Evolutionary conservation across 2,888 invertebrate species (phyloP).

Genomic region (Adela reaumurella): DNA sequence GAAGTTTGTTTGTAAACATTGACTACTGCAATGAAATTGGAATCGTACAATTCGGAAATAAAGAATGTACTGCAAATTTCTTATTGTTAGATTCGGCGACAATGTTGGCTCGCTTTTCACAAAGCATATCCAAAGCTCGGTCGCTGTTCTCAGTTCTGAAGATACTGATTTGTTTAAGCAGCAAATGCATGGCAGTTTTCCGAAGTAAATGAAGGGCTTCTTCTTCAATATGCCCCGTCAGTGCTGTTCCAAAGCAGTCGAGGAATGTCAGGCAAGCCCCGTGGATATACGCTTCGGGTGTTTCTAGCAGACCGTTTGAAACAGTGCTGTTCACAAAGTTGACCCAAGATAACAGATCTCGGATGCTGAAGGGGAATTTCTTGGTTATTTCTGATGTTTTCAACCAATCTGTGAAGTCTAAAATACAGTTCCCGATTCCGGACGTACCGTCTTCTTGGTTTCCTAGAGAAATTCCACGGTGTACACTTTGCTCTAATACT

Average conservation of each 20-base stretch:
- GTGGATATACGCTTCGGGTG: constrained; percentile 74
- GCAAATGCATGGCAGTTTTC: constrained; percentile 51
- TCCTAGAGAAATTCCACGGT: constrained; percentile 46
- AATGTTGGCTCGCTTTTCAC: constrained; percentile 28
- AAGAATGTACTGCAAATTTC: constrained; percentile 74
- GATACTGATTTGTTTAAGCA: constrained; percentile 50
- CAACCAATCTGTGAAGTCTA: constrained; percentile 80
- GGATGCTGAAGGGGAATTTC: constrained; percentile 81
- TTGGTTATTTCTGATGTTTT: constrained; percentile 66
- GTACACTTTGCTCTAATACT: constrained; percentile 80
- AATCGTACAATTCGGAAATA: constrained; percentile 24
- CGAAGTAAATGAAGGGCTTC: constrained; percentile 40
- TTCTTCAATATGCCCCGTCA: constrained; percentile 66
- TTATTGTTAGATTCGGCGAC: constrained; percentile 27
- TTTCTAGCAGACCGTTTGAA: constrained; percentile 33
- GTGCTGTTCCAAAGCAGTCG: constrained; percentile 86
- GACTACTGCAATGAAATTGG: constrained; percentile 20
- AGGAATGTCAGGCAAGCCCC: constrained; percentile 90
- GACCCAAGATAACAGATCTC: constrained; percentile 92
- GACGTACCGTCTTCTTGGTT: constrained; percentile 51
- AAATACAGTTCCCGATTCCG: constrained; percentile 65
- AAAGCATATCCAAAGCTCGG: constrained; percentile 24
- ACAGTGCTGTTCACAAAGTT: constrained; percentile 75
- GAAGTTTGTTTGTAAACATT: constrained; percentile 71
- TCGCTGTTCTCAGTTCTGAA: constrained; percentile 33